Evolutionary conservation across 2,888 invertebrate species (phyloP).

Genomic region (Plagiodera versicolora): DNA sequence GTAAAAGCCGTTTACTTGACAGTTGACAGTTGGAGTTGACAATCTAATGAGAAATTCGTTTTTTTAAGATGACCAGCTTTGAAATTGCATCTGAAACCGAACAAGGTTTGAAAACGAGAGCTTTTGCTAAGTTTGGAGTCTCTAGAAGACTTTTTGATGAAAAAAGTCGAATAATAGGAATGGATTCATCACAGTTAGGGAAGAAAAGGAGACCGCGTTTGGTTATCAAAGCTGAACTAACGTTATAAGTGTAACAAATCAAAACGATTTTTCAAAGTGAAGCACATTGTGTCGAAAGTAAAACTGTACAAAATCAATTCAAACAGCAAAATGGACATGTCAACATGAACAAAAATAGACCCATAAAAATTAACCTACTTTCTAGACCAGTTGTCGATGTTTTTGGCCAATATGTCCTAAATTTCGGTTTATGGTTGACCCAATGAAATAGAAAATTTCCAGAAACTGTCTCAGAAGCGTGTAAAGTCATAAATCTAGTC

Average conservation of each 20-base stretch:
- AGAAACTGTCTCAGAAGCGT: conserved; percentile 41
- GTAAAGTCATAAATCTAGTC: conserved; percentile 37
- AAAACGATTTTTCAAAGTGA: conserved; percentile 21
- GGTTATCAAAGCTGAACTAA: no score
- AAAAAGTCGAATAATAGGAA: no score
- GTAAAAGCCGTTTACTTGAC: no score
- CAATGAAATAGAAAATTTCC: conserved; percentile 43
- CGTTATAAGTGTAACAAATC: conserved; percentile 14
- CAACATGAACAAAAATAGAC: conserved; percentile 23
- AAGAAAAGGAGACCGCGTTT: no score
- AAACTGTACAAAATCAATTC: conserved; percentile 36
- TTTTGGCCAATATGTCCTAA: conserved; percentile 42
- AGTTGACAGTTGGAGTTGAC: no score
- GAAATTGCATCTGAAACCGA: no score
- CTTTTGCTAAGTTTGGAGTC: no score
- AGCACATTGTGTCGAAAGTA: conserved; percentile 28
- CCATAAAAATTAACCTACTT: conserved; percentile 37
- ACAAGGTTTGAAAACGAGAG: no score
- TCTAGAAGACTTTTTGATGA: no score
- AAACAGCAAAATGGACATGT: conserved; percentile 28
- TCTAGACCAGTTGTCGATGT: conserved; percentile 38
- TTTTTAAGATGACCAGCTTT: no score
- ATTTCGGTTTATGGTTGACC: conserved; percentile 48
- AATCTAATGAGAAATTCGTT: no score
- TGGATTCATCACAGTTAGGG: no score